These are phyloP conservation scores for Cyprinella venusta DNA, from an alignment of 2,797 vertebrate species.

Conservation along the genomic window DNA sequence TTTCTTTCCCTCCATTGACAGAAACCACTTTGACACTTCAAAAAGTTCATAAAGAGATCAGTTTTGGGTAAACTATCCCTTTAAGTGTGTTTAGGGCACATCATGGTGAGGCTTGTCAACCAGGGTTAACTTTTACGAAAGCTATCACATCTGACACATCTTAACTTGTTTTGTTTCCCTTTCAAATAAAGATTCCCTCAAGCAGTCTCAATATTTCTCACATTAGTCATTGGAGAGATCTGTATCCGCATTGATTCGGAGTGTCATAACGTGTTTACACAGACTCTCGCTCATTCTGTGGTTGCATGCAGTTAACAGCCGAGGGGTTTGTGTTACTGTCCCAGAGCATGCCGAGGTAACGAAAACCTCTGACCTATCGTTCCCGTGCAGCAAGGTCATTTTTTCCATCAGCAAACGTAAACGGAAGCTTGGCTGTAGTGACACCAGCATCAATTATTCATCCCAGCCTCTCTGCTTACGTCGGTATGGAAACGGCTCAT, in stretches of 20 bases:
- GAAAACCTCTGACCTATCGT: conserved; percentile 45
- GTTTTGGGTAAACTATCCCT: not conserved
- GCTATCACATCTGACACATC: not conserved
- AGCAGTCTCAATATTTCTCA: not conserved
- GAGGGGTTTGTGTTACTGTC: conserved; percentile 41
- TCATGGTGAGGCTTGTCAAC: conserved; percentile 7
- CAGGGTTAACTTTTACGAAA: not conserved
- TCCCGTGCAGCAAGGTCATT: conserved; percentile 59
- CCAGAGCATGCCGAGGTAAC: conserved; percentile 43
- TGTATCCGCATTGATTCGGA: conserved; percentile 33
- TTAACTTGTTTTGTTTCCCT: not conserved
- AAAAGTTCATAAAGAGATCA: too few relatives aligned
- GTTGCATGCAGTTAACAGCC: not conserved
- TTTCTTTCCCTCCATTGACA: too few relatives aligned
- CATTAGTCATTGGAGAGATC: conserved; percentile 24
- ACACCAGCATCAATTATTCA: conserved; percentile 74
- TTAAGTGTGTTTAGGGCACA: not conserved
- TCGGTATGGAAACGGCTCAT: conserved; percentile 64
- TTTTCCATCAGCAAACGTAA: conserved; percentile 58
- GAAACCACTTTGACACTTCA: too few relatives aligned
- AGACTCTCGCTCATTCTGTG: conserved; percentile 13
- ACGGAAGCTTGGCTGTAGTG: conserved; percentile 57
- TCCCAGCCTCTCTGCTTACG: conserved; percentile 63
- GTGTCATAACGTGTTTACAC: conserved; percentile 16
- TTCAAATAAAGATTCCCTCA: not conserved